phyloP scores from a whole-genome alignment of 2,888 invertebrate genomes.

The Drosophila crucigera region DNA sequence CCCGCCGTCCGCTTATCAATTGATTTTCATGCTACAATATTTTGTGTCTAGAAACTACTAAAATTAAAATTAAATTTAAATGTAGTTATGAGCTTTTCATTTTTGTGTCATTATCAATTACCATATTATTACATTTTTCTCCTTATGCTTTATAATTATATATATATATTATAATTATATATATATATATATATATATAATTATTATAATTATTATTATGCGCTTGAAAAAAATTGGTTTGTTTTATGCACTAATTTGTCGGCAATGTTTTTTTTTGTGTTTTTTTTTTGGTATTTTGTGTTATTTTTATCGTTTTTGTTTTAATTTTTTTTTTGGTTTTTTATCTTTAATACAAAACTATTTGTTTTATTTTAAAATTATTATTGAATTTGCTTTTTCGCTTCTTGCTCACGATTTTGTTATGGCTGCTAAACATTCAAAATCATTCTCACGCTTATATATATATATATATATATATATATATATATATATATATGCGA shows the following conservation, averaged over 20 bases:
- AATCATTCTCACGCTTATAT: slow-evolving; percentile 52
- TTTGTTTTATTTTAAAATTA: slow-evolving; percentile 70
- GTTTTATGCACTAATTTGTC: slow-evolving; percentile 73
- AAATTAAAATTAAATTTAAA: slow-evolving; percentile 82
- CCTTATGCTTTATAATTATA: slow-evolving; percentile 20
- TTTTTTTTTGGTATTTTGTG: slow-evolving; percentile 5
- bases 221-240: slow-evolving; percentile 63
- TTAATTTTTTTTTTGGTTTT: slow-evolving; percentile 16
- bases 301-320: slow-evolving; percentile 25
- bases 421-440: slow-evolving; percentile 51
- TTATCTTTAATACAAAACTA: slow-evolving; percentile 70
- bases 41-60: slow-evolving; percentile 80
- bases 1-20: slow-evolving; percentile 67
- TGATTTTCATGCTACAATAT: slow-evolving; percentile 81
- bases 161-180: neutral
- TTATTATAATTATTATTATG: slow-evolving; percentile 70
- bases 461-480: slow-evolving; percentile 16
- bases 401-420: slow-evolving; percentile 41
- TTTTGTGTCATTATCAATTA: slow-evolving; percentile 26
- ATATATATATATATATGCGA: slow-evolving; percentile 16
- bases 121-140: slow-evolving; percentile 37
- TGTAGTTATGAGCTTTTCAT: slow-evolving; percentile 71
- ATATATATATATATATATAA: slow-evolving; percentile 11
- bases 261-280: slow-evolving; percentile 48
- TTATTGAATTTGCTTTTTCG: slow-evolving; percentile 70